phyloP scores from a whole-genome alignment of 2,113 vertebrate species.

The Gopherus evgoodei region DNA sequence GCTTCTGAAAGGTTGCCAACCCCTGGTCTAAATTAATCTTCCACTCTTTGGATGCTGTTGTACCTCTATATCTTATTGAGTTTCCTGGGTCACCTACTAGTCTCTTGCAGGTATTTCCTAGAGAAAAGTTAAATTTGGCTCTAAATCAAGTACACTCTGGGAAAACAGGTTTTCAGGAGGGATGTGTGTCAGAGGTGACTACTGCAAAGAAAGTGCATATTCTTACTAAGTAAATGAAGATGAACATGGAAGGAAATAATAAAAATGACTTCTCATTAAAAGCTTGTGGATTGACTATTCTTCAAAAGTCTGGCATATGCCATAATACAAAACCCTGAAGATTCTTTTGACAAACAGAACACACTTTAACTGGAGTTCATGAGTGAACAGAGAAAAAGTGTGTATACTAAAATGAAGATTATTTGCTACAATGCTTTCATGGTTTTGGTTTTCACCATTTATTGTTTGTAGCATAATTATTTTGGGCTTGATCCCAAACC shows the following conservation, averaged over 20 bases:
- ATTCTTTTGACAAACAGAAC: neutral
- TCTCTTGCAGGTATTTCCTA: neutral
- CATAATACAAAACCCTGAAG: neutral
- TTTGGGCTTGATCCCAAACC: conserved; percentile 23
- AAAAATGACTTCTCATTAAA: neutral
- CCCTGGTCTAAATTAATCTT: neutral
- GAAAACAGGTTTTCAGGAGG: neutral
- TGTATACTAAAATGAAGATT: neutral
- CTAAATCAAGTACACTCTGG: neutral
- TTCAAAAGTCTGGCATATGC: fast-evolving
- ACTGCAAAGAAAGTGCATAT: neutral
- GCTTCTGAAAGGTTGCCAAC: too few species aligned
- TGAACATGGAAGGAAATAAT: neutral
- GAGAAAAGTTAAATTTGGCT: neutral
- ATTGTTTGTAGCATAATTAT: neutral
- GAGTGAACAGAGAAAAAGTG: fast-evolving
- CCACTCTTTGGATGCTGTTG: neutral
- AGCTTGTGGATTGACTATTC: neutral
- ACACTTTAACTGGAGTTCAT: neutral
- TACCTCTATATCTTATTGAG: neutral
- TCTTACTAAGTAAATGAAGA: neutral
- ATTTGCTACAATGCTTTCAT: neutral
- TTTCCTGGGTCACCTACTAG: neutral
- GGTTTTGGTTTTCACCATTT: neutral
- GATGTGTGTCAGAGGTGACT: neutral